Base-by-base conservation (phyloP, 2,797 vertebrate genomes). In the Hybognathus amarus region DNA sequence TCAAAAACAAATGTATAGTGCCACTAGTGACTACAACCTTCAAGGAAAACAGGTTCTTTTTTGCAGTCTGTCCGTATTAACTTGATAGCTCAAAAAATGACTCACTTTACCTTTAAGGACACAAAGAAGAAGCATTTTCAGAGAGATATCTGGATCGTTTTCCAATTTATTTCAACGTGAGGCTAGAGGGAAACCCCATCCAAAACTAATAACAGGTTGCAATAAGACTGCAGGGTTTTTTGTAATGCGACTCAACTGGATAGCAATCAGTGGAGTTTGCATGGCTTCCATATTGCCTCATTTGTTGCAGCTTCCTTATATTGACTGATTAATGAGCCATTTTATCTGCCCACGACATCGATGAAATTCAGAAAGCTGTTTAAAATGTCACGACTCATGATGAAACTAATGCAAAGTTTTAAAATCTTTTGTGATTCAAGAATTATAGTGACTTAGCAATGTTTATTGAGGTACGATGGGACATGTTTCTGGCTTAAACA, bases 171-270 rank as follows among this genome's bases (percentile, higher is more conserved):
- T 67, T 83, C 63, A 76, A 15, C 33, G 47, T n/a, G 61, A 42
- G 47, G 59, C 59, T 82, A 13, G 61, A 66, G 70, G 50, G 63
- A 56, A 76, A 76, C 40, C 73, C 71, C 47, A 76, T 76, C 73
- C 47, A 76, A 82, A 83, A 30, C 71, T 67, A 83, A 83, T 83
- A 75, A 76, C 63, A 76, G 71, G 71, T 83, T 75, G 80, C 63
- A 82, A 74, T 76, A 68, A 76, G 47, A 68, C 71, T 8, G 15
- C 33, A 73, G 61, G 47, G 47, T 4, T 68, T 76, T 83, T 71
- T 64, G 70, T 82, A 76, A 75, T 76, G 36, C 17, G 71, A 67
- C 47, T 76, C 70, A 83, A 71, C 61, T 42, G 73, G 71, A 83
- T 64, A 76, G 80, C 63, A 68, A 68, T 83, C 36, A 50, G 47